Base-by-base conservation (phyloP, 1,140 invertebrate genomes). In the Trichoplusia ni region DNA sequence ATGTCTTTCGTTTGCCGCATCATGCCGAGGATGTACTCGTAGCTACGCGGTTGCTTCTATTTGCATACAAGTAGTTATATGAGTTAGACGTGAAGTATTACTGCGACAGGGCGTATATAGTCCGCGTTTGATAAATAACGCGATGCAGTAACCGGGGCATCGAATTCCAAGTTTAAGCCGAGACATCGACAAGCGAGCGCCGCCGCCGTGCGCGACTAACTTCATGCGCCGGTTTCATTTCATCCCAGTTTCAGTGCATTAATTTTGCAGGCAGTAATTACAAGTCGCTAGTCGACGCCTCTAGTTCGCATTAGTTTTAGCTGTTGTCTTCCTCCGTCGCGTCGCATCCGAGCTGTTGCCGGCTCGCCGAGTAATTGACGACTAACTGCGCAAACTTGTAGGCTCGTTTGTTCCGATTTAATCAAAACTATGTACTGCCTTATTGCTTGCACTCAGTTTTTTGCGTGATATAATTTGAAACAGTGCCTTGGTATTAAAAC, bases 191-290 rank as follows among this genome's bases (percentile, higher is more conserved):
- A 73, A 74, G 66, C 75, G 67, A 79, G n/a, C n/a, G n/a, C n/a
- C n/a, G n/a, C n/a, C 77, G 51, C 56, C 60, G 56, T 63, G 61
- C 60, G 64, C 51, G 64, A 70, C 62, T 66, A 82, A 85, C 73
- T 86, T 82, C 69, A 79, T 79, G 73, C 74, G 80, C 81, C 69
- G 82, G 80, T 86, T 87, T 87, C 77, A 86, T 87, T 90, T 90
- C 82, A 82, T 82, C 74, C 79, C 81, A 84, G 85, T 89, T 84
- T 83, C 77, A 77, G 78, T 85, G 83, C 84, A 88, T 90, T 90
- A 86, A 87, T 88, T 86, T 88, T 88, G 85, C 84, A 88, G 71
- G 78, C 75, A 75, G n/a, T 88, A 88, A 90, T 90, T 90, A 88
- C 81, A 81, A 86, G 82, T 86, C 78, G 72, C 73, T 71, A 82